phyloP scores from a whole-genome alignment of 2,888 invertebrate species.

The Nasonovia ribisnigri region DNA sequence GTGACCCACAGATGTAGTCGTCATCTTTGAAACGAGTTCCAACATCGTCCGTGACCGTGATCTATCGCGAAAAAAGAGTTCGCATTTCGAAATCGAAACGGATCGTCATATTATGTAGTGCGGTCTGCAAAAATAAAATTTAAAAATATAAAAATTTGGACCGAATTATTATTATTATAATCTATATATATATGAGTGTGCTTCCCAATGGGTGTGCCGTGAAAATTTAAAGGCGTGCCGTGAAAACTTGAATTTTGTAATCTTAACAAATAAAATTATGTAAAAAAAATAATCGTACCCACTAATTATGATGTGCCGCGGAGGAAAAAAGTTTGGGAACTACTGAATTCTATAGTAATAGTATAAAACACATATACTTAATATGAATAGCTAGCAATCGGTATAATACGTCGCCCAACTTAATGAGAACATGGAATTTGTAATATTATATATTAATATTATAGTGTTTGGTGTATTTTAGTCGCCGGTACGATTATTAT shows the following conservation, averaged over 20 bases:
- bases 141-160: background rate
- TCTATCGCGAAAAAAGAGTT: background rate
- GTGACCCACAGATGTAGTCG: background rate
- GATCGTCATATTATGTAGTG: background rate
- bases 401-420: background rate
- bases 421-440: background rate
- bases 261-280: no score
- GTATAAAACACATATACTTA: background rate
- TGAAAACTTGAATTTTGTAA: no score
- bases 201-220: no score
- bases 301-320: no score
- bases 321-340: no score
- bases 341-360: background rate
- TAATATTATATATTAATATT: background rate
- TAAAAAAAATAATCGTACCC: no score
- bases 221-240: no score
- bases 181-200: background rate
- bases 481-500: background rate
- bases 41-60: background rate
- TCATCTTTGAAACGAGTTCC: background rate
- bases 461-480: background rate
- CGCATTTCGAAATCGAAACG: background rate
- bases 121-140: background rate
- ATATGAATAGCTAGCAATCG: background rate
- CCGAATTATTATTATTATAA: background rate